A percentile compares a stretch with the other conserved stretches of the same genome.
Evolutionary conservation across 2,113 vertebrate genomes (phyloP).

Genomic region (Meleagris gallopavo): DNA sequence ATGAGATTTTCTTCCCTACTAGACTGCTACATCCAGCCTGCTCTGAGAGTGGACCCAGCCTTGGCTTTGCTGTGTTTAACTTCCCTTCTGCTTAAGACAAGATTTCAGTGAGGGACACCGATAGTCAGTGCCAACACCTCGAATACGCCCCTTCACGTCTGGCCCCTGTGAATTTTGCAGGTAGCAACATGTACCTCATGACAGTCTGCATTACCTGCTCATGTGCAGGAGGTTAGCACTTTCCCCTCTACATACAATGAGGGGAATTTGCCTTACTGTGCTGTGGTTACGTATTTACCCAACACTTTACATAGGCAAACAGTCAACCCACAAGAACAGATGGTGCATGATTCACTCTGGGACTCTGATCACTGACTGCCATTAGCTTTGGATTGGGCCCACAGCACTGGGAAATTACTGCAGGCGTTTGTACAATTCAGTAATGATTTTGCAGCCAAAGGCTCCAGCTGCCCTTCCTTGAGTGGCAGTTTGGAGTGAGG

Average conservation of each 20-base stretch:
- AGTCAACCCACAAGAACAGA: constrained; percentile 52
- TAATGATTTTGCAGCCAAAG: constrained; percentile 20
- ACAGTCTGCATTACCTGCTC: background rate
- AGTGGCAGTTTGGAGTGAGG: background rate
- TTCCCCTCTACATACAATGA: background rate
- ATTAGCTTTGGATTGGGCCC: background rate
- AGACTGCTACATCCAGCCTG: background rate
- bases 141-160: background rate
- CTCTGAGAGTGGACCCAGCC: background rate
- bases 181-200: background rate
- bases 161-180: background rate
- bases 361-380: background rate
- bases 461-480: constrained; percentile 18
- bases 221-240: background rate
- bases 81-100: rapidly evolving
- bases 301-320: constrained; percentile 38
- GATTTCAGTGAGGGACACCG: background rate
- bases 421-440: background rate
- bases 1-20: background rate
- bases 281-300: constrained; percentile 43
- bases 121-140: background rate
- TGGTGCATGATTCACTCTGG: constrained; percentile 54
- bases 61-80: background rate
- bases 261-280: constrained; percentile 6
- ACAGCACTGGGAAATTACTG: background rate